Evolutionary conservation across 1,140 invertebrate genomes (phyloP).

Genomic region (Chironomus striatipennis): DNA sequence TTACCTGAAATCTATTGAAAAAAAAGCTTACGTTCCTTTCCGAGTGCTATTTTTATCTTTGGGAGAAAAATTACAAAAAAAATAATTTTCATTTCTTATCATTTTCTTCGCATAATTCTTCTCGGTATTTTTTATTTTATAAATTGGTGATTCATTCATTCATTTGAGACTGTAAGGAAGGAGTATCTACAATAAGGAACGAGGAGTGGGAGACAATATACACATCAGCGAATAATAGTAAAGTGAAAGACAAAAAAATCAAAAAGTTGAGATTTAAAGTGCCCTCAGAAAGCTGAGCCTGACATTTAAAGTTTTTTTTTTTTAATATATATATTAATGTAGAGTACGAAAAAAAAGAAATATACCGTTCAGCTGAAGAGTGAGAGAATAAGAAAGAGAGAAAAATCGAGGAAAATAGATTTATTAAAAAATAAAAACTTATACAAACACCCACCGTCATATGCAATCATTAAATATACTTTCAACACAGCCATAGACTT

Average conservation of each 20-base stretch:
- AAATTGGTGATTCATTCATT: neutral
- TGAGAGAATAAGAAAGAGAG: neutral
- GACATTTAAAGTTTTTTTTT: neutral
- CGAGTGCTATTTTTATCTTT: constrained; percentile 5
- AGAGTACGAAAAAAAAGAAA: neutral
- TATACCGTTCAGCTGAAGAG: constrained; percentile 1
- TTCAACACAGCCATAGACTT: neutral
- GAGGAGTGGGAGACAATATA: neutral
- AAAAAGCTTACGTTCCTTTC: neutral
- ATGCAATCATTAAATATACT: neutral
- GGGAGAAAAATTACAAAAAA: neutral
- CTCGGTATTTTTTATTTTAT: neutral
- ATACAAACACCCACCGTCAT: constrained; percentile 6
- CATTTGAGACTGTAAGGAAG: no score
- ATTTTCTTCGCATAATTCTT: constrained; percentile 6
- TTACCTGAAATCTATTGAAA: neutral
- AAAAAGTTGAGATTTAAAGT: neutral
- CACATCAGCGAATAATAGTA: neutral
- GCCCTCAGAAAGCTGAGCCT: neutral
- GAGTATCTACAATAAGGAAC: no score
- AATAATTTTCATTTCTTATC: constrained; percentile 1
- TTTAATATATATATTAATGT: neutral
- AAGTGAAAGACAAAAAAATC: neutral
- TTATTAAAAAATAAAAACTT: constrained; percentile 10
- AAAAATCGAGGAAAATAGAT: constrained; percentile 8